Evolutionary conservation across 2,113 vertebrate genomes (phyloP).

Genomic region (Diadophis punctatus): DNA sequence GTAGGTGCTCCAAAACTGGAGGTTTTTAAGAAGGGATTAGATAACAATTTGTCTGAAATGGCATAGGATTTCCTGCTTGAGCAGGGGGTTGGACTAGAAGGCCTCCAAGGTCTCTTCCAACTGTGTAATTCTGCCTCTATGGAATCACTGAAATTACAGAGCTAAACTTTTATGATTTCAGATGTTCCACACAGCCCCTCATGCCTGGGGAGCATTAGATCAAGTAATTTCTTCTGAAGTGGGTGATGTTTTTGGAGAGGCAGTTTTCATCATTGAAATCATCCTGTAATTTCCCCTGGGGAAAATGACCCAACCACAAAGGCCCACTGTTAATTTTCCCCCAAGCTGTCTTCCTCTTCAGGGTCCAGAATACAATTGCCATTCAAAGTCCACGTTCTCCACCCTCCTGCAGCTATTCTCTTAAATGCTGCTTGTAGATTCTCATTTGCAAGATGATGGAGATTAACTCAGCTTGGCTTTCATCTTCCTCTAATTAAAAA

Average conservation of each 20-base stretch:
- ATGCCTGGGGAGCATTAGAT: neutral
- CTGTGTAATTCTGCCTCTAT: neutral
- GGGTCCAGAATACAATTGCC: rapidly evolving
- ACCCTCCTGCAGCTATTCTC: neutral
- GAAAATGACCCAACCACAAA: neutral
- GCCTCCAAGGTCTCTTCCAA: too few relatives aligned
- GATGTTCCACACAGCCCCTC: neutral
- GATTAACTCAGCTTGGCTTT: conserved; percentile 29
- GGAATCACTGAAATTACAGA: neutral
- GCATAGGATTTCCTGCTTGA: too few relatives aligned
- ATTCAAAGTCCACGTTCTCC: neutral
- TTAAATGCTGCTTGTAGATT: conserved; percentile 14
- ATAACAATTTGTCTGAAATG: too few relatives aligned
- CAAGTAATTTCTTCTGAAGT: too few relatives aligned
- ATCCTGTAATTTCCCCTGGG: neutral
- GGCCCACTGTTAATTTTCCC: neutral
- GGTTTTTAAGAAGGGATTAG: too few relatives aligned
- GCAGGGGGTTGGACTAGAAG: too few relatives aligned
- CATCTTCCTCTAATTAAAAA: neutral
- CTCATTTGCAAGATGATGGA: conserved; percentile 22
- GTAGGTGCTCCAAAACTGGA: too few relatives aligned
- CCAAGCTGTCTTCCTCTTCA: neutral
- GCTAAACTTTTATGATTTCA: neutral
- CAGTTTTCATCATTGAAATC: neutral
- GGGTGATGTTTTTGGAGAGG: neutral